Conservation (phyloP, 2,888 invertebrate genomes). For the Lagria hirta region DNA sequence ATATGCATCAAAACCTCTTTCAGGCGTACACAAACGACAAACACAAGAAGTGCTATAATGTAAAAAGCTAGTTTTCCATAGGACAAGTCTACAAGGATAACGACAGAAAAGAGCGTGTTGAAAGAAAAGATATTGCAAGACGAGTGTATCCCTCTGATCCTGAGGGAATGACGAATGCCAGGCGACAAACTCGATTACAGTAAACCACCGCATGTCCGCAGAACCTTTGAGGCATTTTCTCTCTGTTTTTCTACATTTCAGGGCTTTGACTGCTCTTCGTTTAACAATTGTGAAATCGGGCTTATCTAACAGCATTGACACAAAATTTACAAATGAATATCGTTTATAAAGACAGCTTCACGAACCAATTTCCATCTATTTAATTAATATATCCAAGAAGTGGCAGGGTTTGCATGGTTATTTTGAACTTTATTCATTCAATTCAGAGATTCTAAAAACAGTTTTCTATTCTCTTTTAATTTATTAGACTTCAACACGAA, state of each 20-base stretch:
- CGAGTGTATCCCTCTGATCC: conserved; percentile 34
- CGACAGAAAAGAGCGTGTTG: conserved; percentile 26
- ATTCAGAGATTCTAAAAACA: too few relatives aligned
- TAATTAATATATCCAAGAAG: too few relatives aligned
- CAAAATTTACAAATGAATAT: too few relatives aligned
- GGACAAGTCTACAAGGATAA: conserved; percentile 28
- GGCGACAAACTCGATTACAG: conserved; percentile 49
- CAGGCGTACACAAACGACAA: conserved; percentile 16
- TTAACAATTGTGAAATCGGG: conserved; percentile 19
- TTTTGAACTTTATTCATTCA: neutral
- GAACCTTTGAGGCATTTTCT: conserved; percentile 44
- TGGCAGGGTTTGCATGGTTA: neutral
- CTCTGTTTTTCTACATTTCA: conserved; percentile 16
- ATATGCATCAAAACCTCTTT: conserved; percentile 23
- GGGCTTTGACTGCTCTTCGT: conserved; percentile 9
- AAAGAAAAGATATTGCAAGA: conserved; percentile 27
- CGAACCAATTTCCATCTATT: too few relatives aligned
- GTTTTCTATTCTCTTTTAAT: too few relatives aligned
- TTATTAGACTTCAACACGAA: conserved; percentile 14
- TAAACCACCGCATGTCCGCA: conserved; percentile 48
- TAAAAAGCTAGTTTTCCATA: conserved; percentile 31
- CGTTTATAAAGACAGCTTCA: too few relatives aligned
- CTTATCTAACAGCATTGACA: too few relatives aligned
- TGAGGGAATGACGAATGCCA: conserved; percentile 44
- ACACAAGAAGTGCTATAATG: conserved; percentile 30